Evolutionary conservation across 1,140 invertebrate genomes (phyloP).

Genomic region (Zaprionus inermis): DNA sequence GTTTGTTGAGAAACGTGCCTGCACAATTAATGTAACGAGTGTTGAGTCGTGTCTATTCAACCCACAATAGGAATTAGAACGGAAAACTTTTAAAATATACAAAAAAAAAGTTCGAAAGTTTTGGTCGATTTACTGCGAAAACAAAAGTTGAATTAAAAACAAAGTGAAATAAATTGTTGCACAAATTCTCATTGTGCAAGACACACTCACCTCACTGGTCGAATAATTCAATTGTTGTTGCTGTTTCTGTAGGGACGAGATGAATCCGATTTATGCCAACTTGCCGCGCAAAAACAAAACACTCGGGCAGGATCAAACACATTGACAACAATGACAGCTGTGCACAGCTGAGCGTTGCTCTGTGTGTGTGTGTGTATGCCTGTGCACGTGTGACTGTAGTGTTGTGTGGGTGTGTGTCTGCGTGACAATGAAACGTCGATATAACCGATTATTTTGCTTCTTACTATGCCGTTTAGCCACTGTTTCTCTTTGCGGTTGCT

Average conservation of each 20-base stretch:
- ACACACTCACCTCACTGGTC: constrained; percentile 35
- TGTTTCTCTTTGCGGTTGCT: constrained; percentile 8
- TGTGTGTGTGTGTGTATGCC: constrained; percentile 12
- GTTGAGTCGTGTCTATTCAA: constrained; percentile 20
- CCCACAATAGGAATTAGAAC: constrained; percentile 20
- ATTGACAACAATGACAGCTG: constrained; percentile 75
- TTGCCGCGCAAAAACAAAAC: constrained; percentile 47
- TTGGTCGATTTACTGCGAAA: constrained; percentile 40
- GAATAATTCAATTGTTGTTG: constrained; percentile 44
- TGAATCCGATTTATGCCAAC: constrained; percentile 11
- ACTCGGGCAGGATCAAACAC: constrained; percentile 52
- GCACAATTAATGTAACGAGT: constrained; percentile 29
- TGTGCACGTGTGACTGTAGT: constrained; percentile 19
- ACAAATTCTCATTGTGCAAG: constrained; percentile 8
- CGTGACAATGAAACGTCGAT: constrained; percentile 55
- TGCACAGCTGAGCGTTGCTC: constrained; percentile 66
- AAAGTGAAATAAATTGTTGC: constrained; percentile 5
- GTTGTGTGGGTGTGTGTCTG: constrained; percentile 18
- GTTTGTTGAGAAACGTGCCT: constrained; percentile 26
- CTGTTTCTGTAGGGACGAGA: constrained; percentile 16
- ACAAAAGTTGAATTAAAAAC: constrained; percentile 33
- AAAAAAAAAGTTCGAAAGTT: constrained; percentile 17
- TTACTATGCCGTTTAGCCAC: constrained; percentile 12
- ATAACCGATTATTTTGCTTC: constrained; percentile 33
- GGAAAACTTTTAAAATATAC: constrained; percentile 6